phyloP scores from a whole-genome alignment of 1,140 invertebrate species.

The Cotesia glomerata region DNA sequence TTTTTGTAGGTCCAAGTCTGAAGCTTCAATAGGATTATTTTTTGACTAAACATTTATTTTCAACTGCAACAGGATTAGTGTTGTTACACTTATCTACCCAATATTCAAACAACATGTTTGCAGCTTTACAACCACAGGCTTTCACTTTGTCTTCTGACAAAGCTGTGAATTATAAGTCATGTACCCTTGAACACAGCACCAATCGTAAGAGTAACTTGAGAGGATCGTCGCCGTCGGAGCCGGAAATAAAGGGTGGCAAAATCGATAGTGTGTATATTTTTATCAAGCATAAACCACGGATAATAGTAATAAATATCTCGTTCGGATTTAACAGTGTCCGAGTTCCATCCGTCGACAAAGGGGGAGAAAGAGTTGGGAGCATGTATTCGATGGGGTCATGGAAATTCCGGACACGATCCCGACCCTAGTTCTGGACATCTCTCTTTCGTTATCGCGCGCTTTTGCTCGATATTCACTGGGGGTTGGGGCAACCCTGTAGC shows the following conservation, averaged over 20 bases:
- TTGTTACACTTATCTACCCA: too few species aligned
- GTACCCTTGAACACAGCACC: too few species aligned
- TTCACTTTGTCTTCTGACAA: background rate
- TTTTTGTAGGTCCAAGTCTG: too few species aligned
- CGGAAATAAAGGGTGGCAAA: background rate
- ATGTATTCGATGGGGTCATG: constrained; percentile 9
- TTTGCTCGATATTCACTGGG: constrained; percentile 28
- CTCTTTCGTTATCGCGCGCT: constrained; percentile 26
- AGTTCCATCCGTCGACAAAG: background rate
- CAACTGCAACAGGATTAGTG: too few species aligned
- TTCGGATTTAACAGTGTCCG: constrained; percentile 21
- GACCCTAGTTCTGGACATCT: constrained; percentile 22
- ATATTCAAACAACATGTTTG: background rate
- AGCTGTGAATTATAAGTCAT: too few species aligned
- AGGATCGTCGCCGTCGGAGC: background rate
- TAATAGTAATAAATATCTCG: constrained; percentile 19
- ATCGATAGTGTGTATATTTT: background rate
- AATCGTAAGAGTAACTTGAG: background rate
- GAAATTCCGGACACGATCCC: constrained; percentile 25
- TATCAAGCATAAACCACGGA: background rate
- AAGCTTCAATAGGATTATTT: too few species aligned
- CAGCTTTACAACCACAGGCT: background rate
- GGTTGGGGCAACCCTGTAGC: background rate
- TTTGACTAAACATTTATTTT: too few species aligned
- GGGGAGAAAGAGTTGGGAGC: background rate